Evolutionary conservation across 1,140 invertebrate genomes (phyloP).

Genomic region (Habropoda laboriosa): DNA sequence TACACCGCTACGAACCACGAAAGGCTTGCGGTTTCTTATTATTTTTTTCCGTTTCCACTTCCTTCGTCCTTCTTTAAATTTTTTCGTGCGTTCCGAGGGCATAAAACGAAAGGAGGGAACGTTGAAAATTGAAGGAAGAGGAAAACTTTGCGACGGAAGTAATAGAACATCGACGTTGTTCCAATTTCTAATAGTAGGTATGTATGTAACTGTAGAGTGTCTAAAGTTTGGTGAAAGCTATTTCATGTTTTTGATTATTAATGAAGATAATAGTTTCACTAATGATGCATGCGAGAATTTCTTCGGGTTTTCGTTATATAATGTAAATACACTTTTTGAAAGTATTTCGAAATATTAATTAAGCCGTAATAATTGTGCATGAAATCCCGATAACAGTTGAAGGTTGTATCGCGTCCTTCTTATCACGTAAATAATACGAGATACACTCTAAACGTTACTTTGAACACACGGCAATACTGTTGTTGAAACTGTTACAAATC

Average conservation of each 20-base stretch:
- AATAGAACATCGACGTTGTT: background rate
- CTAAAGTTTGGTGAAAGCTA: background rate
- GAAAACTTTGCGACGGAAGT: background rate
- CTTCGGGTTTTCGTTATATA: background rate
- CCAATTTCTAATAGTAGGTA: conserved; percentile 6
- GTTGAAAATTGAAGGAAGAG: background rate
- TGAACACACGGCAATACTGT: no score
- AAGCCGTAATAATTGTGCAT: background rate
- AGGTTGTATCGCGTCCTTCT: no score
- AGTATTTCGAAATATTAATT: background rate
- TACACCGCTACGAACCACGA: background rate
- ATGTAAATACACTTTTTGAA: background rate
- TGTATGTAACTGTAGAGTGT: conserved; percentile 11
- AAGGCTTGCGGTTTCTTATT: conserved; percentile 35
- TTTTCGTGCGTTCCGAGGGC: background rate
- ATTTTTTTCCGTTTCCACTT: conserved; percentile 43
- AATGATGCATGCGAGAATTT: background rate
- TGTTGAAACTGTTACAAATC: no score
- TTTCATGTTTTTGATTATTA: background rate
- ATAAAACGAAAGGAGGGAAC: background rate
- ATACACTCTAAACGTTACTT: no score
- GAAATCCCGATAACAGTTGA: background rate
- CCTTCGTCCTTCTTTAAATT: background rate
- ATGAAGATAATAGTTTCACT: background rate
- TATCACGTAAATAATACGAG: no score